Base-by-base conservation (phyloP, 2,888 invertebrate genomes). In the Caenorhabditis imperialis region DNA sequence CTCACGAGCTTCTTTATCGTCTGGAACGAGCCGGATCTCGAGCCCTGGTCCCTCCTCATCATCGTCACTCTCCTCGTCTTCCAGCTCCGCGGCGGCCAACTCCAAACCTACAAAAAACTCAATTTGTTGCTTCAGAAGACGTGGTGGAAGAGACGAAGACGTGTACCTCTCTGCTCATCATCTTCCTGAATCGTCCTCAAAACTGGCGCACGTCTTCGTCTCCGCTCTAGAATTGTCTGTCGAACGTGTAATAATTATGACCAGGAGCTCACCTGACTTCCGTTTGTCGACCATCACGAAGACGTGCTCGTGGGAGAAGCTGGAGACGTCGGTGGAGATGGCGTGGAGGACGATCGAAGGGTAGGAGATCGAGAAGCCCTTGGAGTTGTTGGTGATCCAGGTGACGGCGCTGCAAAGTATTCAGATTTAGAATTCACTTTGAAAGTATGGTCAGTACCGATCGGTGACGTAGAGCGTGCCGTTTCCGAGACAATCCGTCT, bases 271-370 rank as follows among this genome's bases (percentile, higher is more conserved):
- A 84, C 84, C 83, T 12, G 77, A 70, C 70, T 75, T 81, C 30
- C 69, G 71, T 12, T 92, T 92, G 86, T 93, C 93, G 16, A 93
- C 90, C 90, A 93, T 92, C 81, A 94, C 89, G 84, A 92, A 93
- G 3, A 94, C 89, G 81, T 93, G 93, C 35, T 93, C 92, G 2
- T 91, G 90, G 0, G 93, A 92, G 89, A 92, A 92, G 45, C 91
- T 89, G 73, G 89, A 89, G 38, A 90, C 88, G 78, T 93, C 93
- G 79, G 92, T 90, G 53, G 93, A 93, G 20, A 93, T 90, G 0
- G 93, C 94, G 85, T 94, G 94, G 12, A 94, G 90, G 0, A 92
- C 91, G 87, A 94, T 93, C 82, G 91, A 91, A 2, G 91, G 92
- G 87, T 94, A 94, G 80, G 92, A 89, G 61, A 94, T 88, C 0